Evolutionary conservation across 2,113 vertebrate genomes (phyloP), one percentile per base, ranked within the genome.

Genomic region (Heteronetta atricapilla): DNA sequence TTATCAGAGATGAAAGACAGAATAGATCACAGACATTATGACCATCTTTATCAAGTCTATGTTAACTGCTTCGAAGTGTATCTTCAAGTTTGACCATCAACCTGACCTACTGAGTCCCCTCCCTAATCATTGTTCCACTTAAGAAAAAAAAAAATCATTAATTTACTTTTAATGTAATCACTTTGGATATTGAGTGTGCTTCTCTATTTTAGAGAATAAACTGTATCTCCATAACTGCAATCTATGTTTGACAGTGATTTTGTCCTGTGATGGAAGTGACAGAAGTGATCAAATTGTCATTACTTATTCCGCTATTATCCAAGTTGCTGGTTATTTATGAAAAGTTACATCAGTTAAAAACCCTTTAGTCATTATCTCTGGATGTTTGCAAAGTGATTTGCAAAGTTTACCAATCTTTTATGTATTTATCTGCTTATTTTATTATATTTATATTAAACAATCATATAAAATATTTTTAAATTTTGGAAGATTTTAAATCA

Each of bases 311-410:
- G 4, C 23, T 86, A 42, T 11, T 52, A 33, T 64, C 67, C 13
- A 73, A 3, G 1, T 42, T 95, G 26, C 19, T 92, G 42, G 31
- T 88, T 89, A 75, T 22, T 82, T 91, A 83, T 46, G 59, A 94
- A 96, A 60, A 64, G 67, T 81, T 81, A 34, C 60, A 52, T 95
- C 76, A 74, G 18, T 74, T 74, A 86, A 90, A 34, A 59, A 53
- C 10, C 10, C 4, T 40, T 26, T 74, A 25, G 72, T 95, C 34
- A 53, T 95, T 79, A 74, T 77, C 42, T 56, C 38, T 52, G 3
- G 13, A 87, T 93, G 46, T 50, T 50, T 50, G 48, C 48, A 50
- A 48, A 64, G 11, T 18, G 12, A 38, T 81, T 85, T 95, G 29
- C 90, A 52, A 78, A 74, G 91, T 77, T 14, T 66, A 75, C 48